Evolutionary conservation across 2,888 invertebrate genomes (phyloP).

Genomic region (Tetragonula carbonaria): DNA sequence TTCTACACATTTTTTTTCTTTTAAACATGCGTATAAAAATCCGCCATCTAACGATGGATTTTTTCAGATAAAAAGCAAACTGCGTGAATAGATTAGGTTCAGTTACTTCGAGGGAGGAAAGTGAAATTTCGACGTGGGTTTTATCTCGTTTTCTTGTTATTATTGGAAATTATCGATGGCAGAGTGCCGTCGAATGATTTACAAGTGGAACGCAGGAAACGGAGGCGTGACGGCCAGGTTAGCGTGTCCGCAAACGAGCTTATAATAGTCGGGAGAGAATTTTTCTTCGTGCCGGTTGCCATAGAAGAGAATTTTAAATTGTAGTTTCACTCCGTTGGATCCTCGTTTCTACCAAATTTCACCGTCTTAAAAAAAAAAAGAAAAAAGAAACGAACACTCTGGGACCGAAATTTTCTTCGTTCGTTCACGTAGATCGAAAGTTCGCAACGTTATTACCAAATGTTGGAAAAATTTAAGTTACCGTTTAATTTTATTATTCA

Average conservation of each 20-base stretch:
- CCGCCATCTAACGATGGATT: not conserved
- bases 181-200: constrained; percentile 42
- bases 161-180: constrained; percentile 26
- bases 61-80: not conserved
- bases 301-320: not conserved
- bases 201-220: constrained; percentile 65
- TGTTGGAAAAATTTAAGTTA: not conserved
- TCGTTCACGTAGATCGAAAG: not conserved
- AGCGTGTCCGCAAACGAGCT: constrained; percentile 65
- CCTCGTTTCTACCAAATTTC: not conserved
- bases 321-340: not conserved
- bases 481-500: too few relatives aligned
- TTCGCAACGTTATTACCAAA: too few relatives aligned
- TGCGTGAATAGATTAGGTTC: not conserved
- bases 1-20: too few relatives aligned
- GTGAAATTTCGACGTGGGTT: not conserved
- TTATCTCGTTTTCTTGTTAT: constrained; percentile 8
- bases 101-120: not conserved
- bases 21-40: too few relatives aligned
- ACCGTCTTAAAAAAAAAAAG: not conserved
- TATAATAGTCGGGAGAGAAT: constrained; percentile 64
- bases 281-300: constrained; percentile 44
- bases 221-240: constrained; percentile 62
- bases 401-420: not conserved
- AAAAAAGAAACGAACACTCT: not conserved